Percentiles rank a stretch among this genome's conserved stretches.
Conservation (phyloP, 2,797 vertebrate genomes). For the Oceanodroma leucorhoa region DNA sequence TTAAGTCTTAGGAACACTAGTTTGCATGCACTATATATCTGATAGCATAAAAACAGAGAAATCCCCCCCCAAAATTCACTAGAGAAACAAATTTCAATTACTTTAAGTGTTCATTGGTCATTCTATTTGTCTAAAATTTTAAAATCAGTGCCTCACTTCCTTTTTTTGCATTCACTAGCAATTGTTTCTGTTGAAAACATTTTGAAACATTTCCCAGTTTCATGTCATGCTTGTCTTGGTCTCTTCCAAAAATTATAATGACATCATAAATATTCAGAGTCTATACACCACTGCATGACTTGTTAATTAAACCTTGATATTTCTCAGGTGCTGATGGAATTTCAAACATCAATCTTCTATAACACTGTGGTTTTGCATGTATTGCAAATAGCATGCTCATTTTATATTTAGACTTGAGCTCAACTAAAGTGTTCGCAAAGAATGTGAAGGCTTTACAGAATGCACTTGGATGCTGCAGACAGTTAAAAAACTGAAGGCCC, state of each 20-base stretch:
- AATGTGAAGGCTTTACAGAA: neutral
- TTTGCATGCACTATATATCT: neutral
- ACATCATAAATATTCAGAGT: slow-evolving; percentile 68
- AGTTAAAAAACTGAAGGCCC: neutral
- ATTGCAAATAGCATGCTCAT: neutral
- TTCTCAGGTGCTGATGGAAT: slow-evolving; percentile 55
- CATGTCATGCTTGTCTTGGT: slow-evolving; percentile 49
- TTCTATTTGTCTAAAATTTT: neutral
- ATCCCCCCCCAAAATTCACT: neutral
- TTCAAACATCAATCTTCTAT: slow-evolving; percentile 49
- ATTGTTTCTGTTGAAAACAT: slow-evolving; percentile 1
- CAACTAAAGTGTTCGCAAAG: neutral
- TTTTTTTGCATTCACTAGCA: neutral
- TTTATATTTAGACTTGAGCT: neutral
- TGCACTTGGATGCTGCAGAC: neutral
- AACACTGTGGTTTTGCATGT: slow-evolving; percentile 9
- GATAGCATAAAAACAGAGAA: neutral
- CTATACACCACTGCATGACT: slow-evolving; percentile 16
- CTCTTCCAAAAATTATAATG: slow-evolving; percentile 62
- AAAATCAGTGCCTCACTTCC: neutral
- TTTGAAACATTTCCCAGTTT: slow-evolving; percentile 51
- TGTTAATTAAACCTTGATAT: slow-evolving; percentile 67
- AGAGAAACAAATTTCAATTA: neutral
- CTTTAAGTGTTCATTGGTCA: neutral
- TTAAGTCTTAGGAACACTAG: neutral